Percentiles rank a stretch among this genome's conserved stretches.
These are phyloP conservation scores for Leucopsar rothschildi DNA, from an alignment of 2,113 vertebrate genomes.

Conservation along the genomic window DNA sequence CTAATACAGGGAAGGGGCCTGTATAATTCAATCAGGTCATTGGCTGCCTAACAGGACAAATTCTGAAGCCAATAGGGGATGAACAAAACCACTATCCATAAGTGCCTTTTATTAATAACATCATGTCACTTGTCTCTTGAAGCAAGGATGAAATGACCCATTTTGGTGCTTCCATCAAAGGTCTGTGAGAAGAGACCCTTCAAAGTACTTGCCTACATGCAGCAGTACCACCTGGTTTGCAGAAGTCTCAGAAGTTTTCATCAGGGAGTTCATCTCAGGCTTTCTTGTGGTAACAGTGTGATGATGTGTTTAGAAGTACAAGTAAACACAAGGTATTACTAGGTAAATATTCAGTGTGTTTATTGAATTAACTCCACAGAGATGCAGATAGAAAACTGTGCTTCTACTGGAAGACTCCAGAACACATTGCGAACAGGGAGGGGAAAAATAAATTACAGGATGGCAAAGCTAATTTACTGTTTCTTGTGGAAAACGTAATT, in stretches of 20 bases:
- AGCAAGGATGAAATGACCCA: background rate
- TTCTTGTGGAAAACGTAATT: slow-evolving; percentile 57
- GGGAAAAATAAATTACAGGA: background rate
- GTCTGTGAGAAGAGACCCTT: background rate
- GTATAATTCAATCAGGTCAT: background rate
- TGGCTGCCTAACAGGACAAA: background rate
- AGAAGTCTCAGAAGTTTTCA: background rate
- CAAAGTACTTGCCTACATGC: background rate
- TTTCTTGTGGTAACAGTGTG: slow-evolving; percentile 7
- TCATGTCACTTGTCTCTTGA: background rate
- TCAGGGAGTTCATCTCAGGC: background rate
- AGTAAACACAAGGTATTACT: slow-evolving; percentile 18
- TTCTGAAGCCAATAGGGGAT: background rate
- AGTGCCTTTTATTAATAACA: background rate
- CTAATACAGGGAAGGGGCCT: background rate
- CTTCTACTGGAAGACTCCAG: background rate
- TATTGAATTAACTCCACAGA: slow-evolving; percentile 11
- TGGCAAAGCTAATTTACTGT: slow-evolving; percentile 52
- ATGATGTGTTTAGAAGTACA: slow-evolving; percentile 8
- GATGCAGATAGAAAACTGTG: background rate
- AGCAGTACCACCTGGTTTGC: background rate
- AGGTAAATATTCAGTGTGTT: slow-evolving; percentile 26
- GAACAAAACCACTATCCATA: background rate
- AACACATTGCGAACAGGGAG: background rate
- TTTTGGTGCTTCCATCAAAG: background rate